Conservation (phyloP, 2,888 invertebrate genomes). For the Tethea ocularis region DNA sequence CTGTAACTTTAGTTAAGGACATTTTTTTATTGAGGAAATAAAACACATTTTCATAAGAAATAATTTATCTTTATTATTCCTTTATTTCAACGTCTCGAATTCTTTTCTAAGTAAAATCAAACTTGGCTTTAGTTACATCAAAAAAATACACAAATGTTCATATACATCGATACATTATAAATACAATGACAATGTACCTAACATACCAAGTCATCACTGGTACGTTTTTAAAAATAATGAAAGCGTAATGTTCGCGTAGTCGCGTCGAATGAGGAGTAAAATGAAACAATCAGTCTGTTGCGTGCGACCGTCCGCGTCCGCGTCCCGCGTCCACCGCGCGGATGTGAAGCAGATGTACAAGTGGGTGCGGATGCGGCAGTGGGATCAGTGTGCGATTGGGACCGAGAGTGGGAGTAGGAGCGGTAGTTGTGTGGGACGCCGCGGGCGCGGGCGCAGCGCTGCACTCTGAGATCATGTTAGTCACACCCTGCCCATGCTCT, state of each 20-base stretch:
- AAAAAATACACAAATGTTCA: constrained; percentile 82
- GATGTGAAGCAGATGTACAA: too few relatives aligned
- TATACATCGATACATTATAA: constrained; percentile 72
- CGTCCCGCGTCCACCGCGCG: constrained; percentile 29
- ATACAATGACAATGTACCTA: constrained; percentile 47
- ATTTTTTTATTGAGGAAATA: constrained; percentile 7
- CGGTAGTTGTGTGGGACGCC: too few relatives aligned
- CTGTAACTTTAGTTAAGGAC: constrained; percentile 20
- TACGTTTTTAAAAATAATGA: constrained; percentile 49
- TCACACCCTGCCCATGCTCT: constrained; percentile 37
- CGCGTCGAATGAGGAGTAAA: constrained; percentile 30
- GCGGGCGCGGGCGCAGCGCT: background rate
- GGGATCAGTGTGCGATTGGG: too few relatives aligned
- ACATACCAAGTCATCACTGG: constrained; percentile 61
- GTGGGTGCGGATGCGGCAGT: too few relatives aligned
- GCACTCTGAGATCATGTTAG: constrained; percentile 60
- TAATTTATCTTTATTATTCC: constrained; percentile 82
- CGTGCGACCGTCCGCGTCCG: constrained; percentile 35
- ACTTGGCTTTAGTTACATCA: constrained; percentile 81
- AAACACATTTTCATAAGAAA: constrained; percentile 60
- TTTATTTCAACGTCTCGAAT: constrained; percentile 78
- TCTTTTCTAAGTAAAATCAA: constrained; percentile 82
- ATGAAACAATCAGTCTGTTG: constrained; percentile 63
- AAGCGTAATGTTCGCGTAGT: constrained; percentile 50
- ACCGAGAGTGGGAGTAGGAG: too few relatives aligned